Evolutionary conservation across 2,113 vertebrate genomes (phyloP), one percentile per base, ranked within the genome.

Genomic region (Gila orcuttii): DNA sequence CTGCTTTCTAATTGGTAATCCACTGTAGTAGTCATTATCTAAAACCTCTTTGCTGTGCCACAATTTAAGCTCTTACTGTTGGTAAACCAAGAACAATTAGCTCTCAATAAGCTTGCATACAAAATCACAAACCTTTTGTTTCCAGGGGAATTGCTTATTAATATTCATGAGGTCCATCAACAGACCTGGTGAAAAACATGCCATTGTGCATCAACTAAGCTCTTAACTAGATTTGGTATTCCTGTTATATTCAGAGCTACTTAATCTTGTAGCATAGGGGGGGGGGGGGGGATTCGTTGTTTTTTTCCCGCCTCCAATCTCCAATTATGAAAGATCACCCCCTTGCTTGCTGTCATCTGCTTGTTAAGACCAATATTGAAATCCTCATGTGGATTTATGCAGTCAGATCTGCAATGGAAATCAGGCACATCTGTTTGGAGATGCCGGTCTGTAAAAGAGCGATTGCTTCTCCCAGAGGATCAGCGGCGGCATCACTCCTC

Each of bases 401-500:
- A 7, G 90, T 60, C 83, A 86, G 90, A 92, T 90, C 89, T 91
- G 91, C 92, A 92, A 92, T 85, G 92, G 89, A 93, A 93, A 92
- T 89, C 89, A 85, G 88, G 87, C 88, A 84, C 88, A 85, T 92
- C 92, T 92, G 83, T 85, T 91, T 88, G 85, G 86, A 79, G 36
- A 79, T 11, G 62, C 55, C 77, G 66, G 86, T 84, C 62, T 79
- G 82, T 31, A 82, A 78, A 85, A 88, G 79, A 90, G 90, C 75
- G 89, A 89, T 91, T 89, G 91, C 92, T 79, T 88, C 90, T 91
- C 94, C 90, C 92, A 92, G 92, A 93, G 90, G 85, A 86, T 83
- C 82, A 13, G 13, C 91, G 87, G 91, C 90, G 91, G 91, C 92
- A 92, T 93, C 93, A 90, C 91, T 94, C 90, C 90, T 94, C 91